These are phyloP conservation scores for Caenorhabditis sp. DNA, from an alignment of 2,888 invertebrate species.

Conservation along the genomic window DNA sequence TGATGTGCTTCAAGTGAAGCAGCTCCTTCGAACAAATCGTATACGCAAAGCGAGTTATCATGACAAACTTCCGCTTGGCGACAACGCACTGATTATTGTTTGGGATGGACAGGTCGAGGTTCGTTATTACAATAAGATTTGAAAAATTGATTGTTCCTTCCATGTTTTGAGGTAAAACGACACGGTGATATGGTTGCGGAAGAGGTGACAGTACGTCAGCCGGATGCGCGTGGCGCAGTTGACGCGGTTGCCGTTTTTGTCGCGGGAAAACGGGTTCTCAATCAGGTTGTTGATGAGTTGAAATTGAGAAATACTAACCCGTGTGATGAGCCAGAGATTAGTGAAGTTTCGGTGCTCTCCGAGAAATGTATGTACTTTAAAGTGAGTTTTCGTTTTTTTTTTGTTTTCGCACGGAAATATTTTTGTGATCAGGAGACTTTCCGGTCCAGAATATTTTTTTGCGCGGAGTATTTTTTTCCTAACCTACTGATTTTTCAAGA, in stretches of 20 bases:
- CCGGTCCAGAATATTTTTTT: no score
- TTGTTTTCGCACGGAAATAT: no score
- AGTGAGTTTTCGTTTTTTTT: no score
- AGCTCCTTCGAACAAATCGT: constrained; percentile 11
- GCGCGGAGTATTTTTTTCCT: no score
- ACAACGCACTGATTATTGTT: not conserved
- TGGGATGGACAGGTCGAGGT: constrained; percentile 1
- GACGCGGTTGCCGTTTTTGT: not conserved
- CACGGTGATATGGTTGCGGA: not conserved
- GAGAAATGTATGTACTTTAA: not conserved
- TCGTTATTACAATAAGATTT: no score
- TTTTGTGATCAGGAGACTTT: no score
- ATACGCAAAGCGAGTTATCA: constrained; percentile 1
- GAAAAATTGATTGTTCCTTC: no score
- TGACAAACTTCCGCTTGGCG: not conserved
- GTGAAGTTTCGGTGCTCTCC: not conserved
- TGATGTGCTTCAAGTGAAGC: constrained; percentile 13
- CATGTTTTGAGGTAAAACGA: not conserved
- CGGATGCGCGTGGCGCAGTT: not conserved
- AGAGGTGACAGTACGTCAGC: not conserved
- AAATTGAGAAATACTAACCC: not conserved
- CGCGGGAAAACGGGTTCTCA: not conserved
- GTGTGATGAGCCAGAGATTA: not conserved
- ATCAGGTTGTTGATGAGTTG: not conserved
- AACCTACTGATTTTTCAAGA: not conserved